Conservation (phyloP, 2,113 vertebrate genomes). For the Podarcis cretensis region DNA sequence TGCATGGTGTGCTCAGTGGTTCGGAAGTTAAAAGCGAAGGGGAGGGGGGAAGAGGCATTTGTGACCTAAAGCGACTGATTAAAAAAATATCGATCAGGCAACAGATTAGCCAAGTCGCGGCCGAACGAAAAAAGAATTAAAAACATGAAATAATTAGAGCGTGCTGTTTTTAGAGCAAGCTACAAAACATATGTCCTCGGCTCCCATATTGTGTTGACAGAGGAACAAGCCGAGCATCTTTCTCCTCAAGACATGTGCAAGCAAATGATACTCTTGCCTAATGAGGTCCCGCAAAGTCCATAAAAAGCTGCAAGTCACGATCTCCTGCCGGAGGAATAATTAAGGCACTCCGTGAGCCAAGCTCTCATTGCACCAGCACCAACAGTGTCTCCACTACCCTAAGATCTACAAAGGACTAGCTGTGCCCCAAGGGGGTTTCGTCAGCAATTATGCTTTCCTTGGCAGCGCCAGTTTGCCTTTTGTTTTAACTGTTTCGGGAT, state of each 20-base stretch:
- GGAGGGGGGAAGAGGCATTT: not conserved
- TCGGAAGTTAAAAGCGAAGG: not conserved
- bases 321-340: conserved; percentile 28
- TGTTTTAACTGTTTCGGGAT: not conserved
- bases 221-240: conserved; percentile 39
- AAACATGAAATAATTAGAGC: conserved; percentile 38
- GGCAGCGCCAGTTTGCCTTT: not conserved
- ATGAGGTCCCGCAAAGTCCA: conserved; percentile 47
- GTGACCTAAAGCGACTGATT: not conserved
- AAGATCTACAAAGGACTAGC: not conserved
- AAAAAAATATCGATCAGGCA: conserved; percentile 39
- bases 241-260: conserved; percentile 52
- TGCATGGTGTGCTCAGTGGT: not conserved
- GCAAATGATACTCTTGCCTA: conserved; percentile 54
- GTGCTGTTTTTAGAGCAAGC: not conserved
- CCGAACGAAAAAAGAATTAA: not conserved
- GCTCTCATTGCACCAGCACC: conserved; percentile 18
- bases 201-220: conserved; percentile 50
- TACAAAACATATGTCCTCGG: conserved; percentile 34
- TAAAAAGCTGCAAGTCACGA: conserved; percentile 22
- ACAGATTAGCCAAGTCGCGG: conserved; percentile 32
- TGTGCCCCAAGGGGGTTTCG: not conserved
- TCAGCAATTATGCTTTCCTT: not conserved
- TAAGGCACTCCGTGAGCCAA: not conserved
- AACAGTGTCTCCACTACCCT: not conserved